Percentiles rank a stretch among this genome's conserved stretches.
Evolutionary conservation across 2,113 vertebrate species (phyloP).

Genomic region (Nymphicus hollandicus): DNA sequence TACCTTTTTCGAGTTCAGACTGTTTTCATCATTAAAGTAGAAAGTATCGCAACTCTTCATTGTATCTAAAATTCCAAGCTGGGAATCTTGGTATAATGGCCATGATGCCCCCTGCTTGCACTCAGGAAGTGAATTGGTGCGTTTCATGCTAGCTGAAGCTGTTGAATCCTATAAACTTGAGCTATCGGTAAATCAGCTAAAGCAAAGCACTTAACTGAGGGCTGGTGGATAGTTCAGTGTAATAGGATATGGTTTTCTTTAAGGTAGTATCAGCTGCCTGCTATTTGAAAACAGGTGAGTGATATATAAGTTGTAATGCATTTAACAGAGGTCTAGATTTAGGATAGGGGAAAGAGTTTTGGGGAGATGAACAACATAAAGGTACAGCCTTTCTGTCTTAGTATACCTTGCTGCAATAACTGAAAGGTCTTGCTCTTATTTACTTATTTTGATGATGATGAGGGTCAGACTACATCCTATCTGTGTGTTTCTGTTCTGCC

Average conservation of each 20-base stretch:
- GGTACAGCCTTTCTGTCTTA: neutral
- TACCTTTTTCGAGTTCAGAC: neutral
- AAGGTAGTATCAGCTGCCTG: neutral
- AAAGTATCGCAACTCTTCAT: neutral
- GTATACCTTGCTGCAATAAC: neutral
- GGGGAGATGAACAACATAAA: neutral
- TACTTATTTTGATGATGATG: neutral
- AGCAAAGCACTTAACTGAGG: neutral
- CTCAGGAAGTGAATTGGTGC: neutral
- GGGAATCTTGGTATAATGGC: neutral
- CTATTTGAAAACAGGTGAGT: neutral
- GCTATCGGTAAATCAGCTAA: neutral
- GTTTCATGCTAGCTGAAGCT: neutral
- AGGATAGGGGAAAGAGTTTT: neutral
- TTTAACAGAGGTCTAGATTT: neutral
- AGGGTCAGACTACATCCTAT: neutral
- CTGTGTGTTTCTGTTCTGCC: neutral
- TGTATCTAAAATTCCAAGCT: neutral
- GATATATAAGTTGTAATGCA: neutral
- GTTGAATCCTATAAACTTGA: neutral
- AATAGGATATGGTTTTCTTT: neutral
- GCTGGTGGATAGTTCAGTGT: neutral
- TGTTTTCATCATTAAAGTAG: neutral
- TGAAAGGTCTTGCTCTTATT: neutral
- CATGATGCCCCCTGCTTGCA: neutral